Evolutionary conservation across 2,888 invertebrate species (phyloP), one percentile per base, ranked within the genome.

Genomic region (Sipha maydis): DNA sequence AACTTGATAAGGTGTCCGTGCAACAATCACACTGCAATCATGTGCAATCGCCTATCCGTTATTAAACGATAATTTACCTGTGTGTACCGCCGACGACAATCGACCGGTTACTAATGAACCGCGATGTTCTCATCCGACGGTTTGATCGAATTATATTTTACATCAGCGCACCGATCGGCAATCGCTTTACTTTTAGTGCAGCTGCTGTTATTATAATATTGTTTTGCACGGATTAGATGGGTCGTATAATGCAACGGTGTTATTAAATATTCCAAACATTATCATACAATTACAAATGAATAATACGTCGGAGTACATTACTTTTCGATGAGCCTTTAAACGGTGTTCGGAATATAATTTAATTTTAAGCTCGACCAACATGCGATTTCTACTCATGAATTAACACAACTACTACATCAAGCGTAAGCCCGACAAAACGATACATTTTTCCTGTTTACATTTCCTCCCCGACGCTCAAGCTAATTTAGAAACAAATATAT

Each of bases 231-330:
- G 61, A 61, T 61, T 61, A 61, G 25, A 25, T 7, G 61, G 48
- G 48, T 48, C 25, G 25, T 14, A 48, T 14, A 41, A 11, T 8
- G 8, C 41, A 41, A 41, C 41, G 9, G 25, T 61, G 61, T 61
- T 61, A 61, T 61, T 21, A 61, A 14, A 61, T 61, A 61, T 61
- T 25, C 25, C 61, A 21, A 73, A 34, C 48, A 83, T 48, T 71
- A 83, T 25, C 71, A 25, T 83, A 14, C 48, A 54, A 73, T 83
- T 31, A 54, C 71, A 34, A 83, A 71, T 25, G 3, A 71, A 71
- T 31, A 31, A 21, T 21, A 61, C 25, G 25, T 61, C 14, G 48
- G 48, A 61, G 19, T 61, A 21, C 61, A 61, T 61, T 3, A 25
- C 3, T 5, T 19, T 21, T 61, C 61, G 61, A 61, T 61, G n/a